Percentiles rank a stretch among this genome's conserved stretches.
phyloP scores from a whole-genome alignment of 1,140 invertebrate species.

The Amyelois transitella region DNA sequence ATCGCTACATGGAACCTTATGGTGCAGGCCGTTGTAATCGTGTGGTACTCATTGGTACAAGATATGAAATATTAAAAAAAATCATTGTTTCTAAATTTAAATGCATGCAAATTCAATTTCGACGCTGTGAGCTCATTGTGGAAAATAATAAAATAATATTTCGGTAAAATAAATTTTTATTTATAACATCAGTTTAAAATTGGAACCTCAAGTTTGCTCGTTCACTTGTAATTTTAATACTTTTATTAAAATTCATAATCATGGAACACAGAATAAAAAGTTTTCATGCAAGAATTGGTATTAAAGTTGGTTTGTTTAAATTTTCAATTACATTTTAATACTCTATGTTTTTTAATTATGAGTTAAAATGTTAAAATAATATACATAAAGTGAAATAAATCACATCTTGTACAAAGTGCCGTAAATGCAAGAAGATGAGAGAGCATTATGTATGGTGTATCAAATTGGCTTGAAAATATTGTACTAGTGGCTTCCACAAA shows the following conservation, averaged over 20 bases:
- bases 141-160: neutral
- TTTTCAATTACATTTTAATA: no score
- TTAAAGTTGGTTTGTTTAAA: no score
- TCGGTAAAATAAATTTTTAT: no score
- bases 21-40: slow-evolving; percentile 45
- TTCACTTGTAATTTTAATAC: no score
- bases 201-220: no score
- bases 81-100: neutral
- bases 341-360: no score
- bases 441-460: neutral
- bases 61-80: neutral
- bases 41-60: neutral
- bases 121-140: neutral
- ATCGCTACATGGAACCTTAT: slow-evolving; percentile 58
- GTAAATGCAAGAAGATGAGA: neutral
- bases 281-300: no score
- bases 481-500: neutral
- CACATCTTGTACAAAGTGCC: neutral
- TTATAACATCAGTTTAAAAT: no score
- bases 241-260: no score
- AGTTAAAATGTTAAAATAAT: neutral
- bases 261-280: no score
- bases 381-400: neutral
- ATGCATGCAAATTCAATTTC: neutral
- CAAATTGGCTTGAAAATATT: neutral